These are phyloP conservation scores for Tetramorium simillimum DNA, from an alignment of 1,140 invertebrate species.

Conservation along the genomic window DNA sequence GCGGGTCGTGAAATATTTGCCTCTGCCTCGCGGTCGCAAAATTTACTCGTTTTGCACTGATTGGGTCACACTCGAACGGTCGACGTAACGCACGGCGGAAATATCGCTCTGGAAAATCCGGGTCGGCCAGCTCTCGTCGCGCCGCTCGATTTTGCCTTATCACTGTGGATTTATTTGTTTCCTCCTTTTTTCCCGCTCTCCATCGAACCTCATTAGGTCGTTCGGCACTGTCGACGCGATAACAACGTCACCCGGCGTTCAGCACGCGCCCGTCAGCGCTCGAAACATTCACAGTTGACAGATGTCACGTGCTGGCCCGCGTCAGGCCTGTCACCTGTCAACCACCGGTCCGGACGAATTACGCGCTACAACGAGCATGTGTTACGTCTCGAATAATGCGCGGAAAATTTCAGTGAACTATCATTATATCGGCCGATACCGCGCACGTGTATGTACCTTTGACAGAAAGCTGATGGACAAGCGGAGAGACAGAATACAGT, in stretches of 20 bases:
- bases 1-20: conserved; percentile 36
- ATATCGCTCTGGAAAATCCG: conserved; percentile 50
- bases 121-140: conserved; percentile 46
- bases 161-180: conserved; percentile 66
- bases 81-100: conserved; percentile 39
- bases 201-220: conserved; percentile 78
- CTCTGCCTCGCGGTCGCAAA: conserved; percentile 29
- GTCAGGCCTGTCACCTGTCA: conserved; percentile 82
- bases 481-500: conserved; percentile 60
- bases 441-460: conserved; percentile 57
- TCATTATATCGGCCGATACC: conserved; percentile 73
- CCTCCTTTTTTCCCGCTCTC: conserved; percentile 71
- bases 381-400: conserved; percentile 77
- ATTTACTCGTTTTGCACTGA: conserved; percentile 51
- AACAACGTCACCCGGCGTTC: conserved; percentile 71
- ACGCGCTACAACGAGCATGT: conserved; percentile 75
- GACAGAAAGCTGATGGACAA: conserved; percentile 75
- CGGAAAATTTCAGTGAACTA: conserved; percentile 75
- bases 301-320: conserved; percentile 79
- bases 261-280: conserved; percentile 74
- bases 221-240: conserved; percentile 74
- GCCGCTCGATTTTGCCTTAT: conserved; percentile 56
- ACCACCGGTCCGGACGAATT: conserved; percentile 80
- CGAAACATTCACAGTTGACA: conserved; percentile 83
- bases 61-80: conserved; percentile 38